Base-by-base conservation (phyloP, 2,888 invertebrate species). In the Polyommatus iphigenia region DNA sequence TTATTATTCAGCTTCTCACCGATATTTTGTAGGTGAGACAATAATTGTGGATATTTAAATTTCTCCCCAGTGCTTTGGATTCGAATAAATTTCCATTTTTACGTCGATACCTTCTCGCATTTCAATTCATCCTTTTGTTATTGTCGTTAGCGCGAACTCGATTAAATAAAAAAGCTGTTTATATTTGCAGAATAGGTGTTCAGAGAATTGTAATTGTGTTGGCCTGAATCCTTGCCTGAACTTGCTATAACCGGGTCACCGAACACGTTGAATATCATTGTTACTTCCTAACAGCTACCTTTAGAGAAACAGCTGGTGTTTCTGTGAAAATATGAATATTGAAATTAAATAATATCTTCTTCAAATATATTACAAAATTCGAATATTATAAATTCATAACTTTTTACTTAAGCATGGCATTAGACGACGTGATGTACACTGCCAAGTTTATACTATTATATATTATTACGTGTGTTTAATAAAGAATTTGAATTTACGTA, bases 81-180 rank as follows among this genome's bases (percentile, higher is more conserved):
- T 77, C 75, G 80, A 81, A 80, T 78, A 57, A 67, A 81, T 81
- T 81, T 80, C 67, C 81, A 81, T 81, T 80, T 81, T 80, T 80
- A 81, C 29, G n/a, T 71, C 77, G 57, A 72, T 73, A 78, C 73
- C 41, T 78, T 57, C 72, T 29, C 15, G 54, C 54, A 59, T 59
- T 54, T 78, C 72, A 46, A 78, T 73, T 73, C 59, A 46, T 71
- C 77, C 54, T 50, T 75, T 50, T 75, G 75, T 75, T 54, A 75
- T 54, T 54, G 54, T 75, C 54, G 75, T 75, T 75, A 54, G 29
- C 24, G 29, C 20, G 32, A 62, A 32, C 29, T 67, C 29, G 67
- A 67, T 67, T 24, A 67, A 29, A 67, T 15, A 15, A 2, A 67
- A 15, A 15, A 15, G 29, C 15, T 67, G 6, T 67, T 67, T 67